Evolutionary conservation across 1,140 invertebrate species (phyloP).

Genomic region (Trinorchestia longiramus): DNA sequence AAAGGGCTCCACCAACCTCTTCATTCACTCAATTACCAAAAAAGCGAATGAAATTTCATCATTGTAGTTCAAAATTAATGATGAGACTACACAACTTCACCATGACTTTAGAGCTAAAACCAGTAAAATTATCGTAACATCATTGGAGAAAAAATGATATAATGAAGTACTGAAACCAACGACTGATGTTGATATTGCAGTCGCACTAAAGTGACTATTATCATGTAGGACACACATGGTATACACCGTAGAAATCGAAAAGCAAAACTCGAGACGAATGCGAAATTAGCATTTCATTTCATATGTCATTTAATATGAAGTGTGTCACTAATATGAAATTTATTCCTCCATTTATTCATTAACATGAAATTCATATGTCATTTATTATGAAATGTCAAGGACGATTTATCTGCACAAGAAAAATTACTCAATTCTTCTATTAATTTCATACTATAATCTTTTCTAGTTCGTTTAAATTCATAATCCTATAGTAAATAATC

Average conservation of each 20-base stretch:
- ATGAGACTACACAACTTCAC: not conserved
- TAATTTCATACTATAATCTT: too few species aligned
- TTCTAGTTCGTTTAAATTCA: too few species aligned
- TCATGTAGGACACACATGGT: not conserved
- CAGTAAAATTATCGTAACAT: not conserved
- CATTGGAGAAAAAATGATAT: not conserved
- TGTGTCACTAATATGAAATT: too few species aligned
- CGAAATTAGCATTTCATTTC: not conserved
- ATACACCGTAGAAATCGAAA: not conserved
- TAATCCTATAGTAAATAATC: too few species aligned
- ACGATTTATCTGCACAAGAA: too few species aligned
- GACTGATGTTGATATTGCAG: too few species aligned
- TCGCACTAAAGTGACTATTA: too few species aligned
- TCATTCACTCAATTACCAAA: not conserved
- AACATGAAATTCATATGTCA: too few species aligned
- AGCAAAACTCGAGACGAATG: not conserved
- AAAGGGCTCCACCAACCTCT: too few species aligned
- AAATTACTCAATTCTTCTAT: too few species aligned
- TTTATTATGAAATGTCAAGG: too few species aligned
- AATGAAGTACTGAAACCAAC: not conserved
- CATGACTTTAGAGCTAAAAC: not conserved
- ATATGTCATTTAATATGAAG: not conserved
- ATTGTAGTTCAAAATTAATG: not conserved
- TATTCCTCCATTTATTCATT: too few species aligned
- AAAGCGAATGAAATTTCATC: not conserved